Evolutionary conservation across 1,140 invertebrate species (phyloP).

Genomic region (Whitmania pigra): DNA sequence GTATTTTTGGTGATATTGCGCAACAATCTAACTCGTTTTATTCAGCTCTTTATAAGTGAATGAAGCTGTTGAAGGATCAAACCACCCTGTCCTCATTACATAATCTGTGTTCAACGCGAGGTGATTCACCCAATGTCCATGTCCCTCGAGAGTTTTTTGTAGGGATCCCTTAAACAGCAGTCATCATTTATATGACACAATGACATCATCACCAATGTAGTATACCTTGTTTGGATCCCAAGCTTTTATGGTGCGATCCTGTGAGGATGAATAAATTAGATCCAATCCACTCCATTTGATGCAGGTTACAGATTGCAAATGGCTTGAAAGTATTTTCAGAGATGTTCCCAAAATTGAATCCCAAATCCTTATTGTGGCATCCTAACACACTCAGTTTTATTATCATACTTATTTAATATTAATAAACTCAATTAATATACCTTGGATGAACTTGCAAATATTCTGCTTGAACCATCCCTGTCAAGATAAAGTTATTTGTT

Average conservation of each 20-base stretch:
- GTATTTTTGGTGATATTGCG: too few relatives aligned
- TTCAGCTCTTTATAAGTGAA: too few relatives aligned
- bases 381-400: constrained; percentile 41
- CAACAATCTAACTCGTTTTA: too few relatives aligned
- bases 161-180: constrained; percentile 56
- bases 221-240: constrained; percentile 77
- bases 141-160: constrained; percentile 80
- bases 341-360: constrained; percentile 63
- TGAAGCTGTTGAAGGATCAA: constrained; percentile 52
- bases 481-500: constrained; percentile 27
- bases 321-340: constrained; percentile 55
- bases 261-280: constrained; percentile 84
- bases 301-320: constrained; percentile 78
- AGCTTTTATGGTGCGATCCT: constrained; percentile 94
- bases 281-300: constrained; percentile 88
- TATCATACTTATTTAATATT: too few relatives aligned
- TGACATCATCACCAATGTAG: constrained; percentile 11
- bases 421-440: constrained; percentile 26
- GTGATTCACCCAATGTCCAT: constrained; percentile 97
- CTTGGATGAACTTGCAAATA: constrained; percentile 78
- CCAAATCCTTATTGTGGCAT: constrained; percentile 90
- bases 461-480: constrained; percentile 62
- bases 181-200: background rate
- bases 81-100: constrained; percentile 75
- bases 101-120: constrained; percentile 93